phyloP scores from a whole-genome alignment of 1,140 invertebrate species.

The Delia radicum region DNA sequence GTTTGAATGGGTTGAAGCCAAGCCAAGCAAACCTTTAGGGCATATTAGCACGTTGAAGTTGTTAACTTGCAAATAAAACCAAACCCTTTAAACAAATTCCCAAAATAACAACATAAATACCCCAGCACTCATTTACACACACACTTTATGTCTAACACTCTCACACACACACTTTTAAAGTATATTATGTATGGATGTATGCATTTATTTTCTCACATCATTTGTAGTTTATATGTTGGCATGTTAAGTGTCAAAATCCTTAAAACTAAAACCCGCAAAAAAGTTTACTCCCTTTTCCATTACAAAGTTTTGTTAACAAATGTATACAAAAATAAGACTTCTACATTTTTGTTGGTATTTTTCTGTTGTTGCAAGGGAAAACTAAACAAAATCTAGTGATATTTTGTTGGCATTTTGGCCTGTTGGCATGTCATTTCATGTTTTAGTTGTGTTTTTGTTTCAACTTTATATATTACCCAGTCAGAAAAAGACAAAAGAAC shows the following conservation, averaged over 20 bases:
- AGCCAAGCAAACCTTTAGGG: conserved; percentile 8
- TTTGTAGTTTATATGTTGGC: background rate
- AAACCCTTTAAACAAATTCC: conserved; percentile 1
- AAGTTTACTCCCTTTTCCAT: background rate
- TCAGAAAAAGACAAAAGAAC: too few species aligned
- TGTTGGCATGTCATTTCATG: background rate
- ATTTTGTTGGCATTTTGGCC: background rate
- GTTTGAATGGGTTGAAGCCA: too few species aligned
- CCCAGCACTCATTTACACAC: conserved; percentile 7
- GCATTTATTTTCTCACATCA: background rate
- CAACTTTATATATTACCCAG: too few species aligned
- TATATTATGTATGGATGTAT: too few species aligned
- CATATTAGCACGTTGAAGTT: conserved; percentile 13
- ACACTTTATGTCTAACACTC: too few species aligned
- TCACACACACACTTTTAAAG: too few species aligned
- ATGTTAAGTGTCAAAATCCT: conserved; percentile 1
- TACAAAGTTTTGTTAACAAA: background rate
- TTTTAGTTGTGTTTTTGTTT: background rate
- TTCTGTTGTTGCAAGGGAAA: background rate
- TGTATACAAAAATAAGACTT: background rate
- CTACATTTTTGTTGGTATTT: too few species aligned
- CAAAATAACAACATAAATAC: conserved; percentile 11
- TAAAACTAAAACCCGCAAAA: background rate
- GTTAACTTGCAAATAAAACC: conserved; percentile 8
- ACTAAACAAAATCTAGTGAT: background rate